Base-by-base conservation (phyloP, 2,113 vertebrate genomes). In the Tragelaphus imberbis region DNA sequence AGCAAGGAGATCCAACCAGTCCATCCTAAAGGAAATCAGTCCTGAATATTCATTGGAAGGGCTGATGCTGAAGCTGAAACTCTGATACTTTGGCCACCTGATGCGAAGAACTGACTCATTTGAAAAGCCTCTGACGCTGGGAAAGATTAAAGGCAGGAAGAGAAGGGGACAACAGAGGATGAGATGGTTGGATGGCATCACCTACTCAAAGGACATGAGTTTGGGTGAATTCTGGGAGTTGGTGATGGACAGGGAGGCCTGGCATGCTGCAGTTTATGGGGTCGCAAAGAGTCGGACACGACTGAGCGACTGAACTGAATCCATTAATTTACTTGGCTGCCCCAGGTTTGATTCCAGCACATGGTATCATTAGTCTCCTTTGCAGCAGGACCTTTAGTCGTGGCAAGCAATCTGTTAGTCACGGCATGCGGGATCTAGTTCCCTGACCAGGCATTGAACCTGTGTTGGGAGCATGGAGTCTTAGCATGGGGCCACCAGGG, bases 251-350 rank as follows among this genome's bases (percentile, higher is more conserved):
- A 6, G 68, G 68, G 68, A 40, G n/a, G 68, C 68, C n/a, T 71
- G 19, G n/a, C 0, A 4, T 36, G n/a, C 68, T 71, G 19, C 19
- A 6, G 19, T 71, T 0, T 10, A 23, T 71, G n/a, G 9, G n/a
- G n/a, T 71, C 9, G 0, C 68, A 71, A n/a, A 68, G n/a, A 36
- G 68, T 36, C 1, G 0, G n/a, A 71, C 68, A 71, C 0, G 2
- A 3, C n/a, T 36, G n/a, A 36, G n/a, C 9, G 2, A 36, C 4
- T 36, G 65, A 0, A 11, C 19, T 6, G n/a, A 6, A 6, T 6
- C 27, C 36, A 1, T 44, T 0, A 1, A 1, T 14, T 44, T 27
- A 14, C 27, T 25, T 4, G 21, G 36, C 25, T 44, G 71, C 23
- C 36, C 21, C 36, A 14, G 71, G 23, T 14, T 25, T 44, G 11